Conservation (phyloP, 2,113 vertebrate species). For the Catagonus wagneri region DNA sequence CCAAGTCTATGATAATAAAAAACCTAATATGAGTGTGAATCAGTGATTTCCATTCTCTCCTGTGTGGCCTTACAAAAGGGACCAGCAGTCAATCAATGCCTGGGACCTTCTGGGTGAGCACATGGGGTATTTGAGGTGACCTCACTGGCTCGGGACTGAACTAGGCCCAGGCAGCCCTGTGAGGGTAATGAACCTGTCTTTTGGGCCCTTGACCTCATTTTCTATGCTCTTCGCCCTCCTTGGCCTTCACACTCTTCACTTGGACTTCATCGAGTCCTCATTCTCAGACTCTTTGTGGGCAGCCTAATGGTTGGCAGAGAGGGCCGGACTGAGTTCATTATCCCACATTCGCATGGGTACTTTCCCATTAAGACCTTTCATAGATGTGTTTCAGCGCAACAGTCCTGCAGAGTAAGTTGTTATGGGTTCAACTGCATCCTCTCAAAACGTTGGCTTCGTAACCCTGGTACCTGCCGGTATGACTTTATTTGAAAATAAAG, state of each 20-base stretch:
- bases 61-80: neutral
- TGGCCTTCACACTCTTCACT: neutral
- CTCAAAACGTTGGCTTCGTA: neutral
- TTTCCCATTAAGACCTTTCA: neutral
- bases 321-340: neutral
- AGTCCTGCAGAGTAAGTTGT: too few species aligned
- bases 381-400: neutral
- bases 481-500: neutral
- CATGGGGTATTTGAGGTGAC: neutral
- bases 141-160: neutral
- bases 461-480: neutral
- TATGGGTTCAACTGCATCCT: neutral
- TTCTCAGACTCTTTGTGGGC: neutral
- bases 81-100: neutral
- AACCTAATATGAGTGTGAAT: neutral
- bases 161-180: neutral
- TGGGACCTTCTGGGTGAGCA: neutral
- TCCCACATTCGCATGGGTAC: neutral
- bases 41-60: neutral
- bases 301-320: neutral
- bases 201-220: neutral
- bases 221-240: neutral
- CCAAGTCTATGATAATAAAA: neutral
- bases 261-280: neutral
- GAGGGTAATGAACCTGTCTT: neutral